phyloP scores from a whole-genome alignment of 2,113 vertebrate genomes.

The Syngnathus floridae region DNA sequence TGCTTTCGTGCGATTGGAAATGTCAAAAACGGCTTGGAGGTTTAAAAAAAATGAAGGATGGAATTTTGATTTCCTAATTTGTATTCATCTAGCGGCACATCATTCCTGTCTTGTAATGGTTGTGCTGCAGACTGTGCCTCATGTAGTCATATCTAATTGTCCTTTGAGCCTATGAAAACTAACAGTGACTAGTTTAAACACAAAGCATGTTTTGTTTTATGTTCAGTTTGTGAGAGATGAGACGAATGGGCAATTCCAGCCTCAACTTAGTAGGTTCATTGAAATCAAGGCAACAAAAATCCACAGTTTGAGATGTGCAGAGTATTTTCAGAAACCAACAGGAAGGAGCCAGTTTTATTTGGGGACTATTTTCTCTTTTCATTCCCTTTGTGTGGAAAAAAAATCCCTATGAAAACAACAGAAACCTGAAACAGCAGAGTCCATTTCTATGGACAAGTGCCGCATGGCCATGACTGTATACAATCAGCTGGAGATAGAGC shows the following conservation, averaged over 20 bases:
- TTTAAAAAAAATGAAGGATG: slow-evolving; percentile 34
- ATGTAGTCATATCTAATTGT: slow-evolving; percentile 32
- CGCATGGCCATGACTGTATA: not conserved
- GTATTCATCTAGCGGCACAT: slow-evolving; percentile 44
- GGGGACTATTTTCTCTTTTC: too few species aligned
- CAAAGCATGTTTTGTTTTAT: too few species aligned
- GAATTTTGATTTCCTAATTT: slow-evolving; percentile 52
- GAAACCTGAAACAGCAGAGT: not conserved
- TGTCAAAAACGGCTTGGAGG: slow-evolving; percentile 37
- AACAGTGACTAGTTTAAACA: too few species aligned
- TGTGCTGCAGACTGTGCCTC: slow-evolving; percentile 50
- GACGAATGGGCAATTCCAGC: too few species aligned
- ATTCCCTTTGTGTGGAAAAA: not conserved
- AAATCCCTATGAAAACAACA: not conserved
- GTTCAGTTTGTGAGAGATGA: too few species aligned
- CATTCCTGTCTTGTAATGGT: slow-evolving; percentile 31
- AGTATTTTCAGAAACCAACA: too few species aligned
- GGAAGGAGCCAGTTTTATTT: too few species aligned
- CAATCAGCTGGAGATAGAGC: slow-evolving; percentile 26
- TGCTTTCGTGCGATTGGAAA: slow-evolving; percentile 26
- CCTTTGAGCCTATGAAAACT: too few species aligned
- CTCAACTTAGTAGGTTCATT: too few species aligned
- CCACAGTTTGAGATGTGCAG: too few species aligned
- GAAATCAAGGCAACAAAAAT: too few species aligned
- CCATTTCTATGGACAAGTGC: not conserved